These are phyloP conservation scores for Luffia ferchaultella DNA, from an alignment of 2,888 invertebrate genomes.

Conservation along the genomic window DNA sequence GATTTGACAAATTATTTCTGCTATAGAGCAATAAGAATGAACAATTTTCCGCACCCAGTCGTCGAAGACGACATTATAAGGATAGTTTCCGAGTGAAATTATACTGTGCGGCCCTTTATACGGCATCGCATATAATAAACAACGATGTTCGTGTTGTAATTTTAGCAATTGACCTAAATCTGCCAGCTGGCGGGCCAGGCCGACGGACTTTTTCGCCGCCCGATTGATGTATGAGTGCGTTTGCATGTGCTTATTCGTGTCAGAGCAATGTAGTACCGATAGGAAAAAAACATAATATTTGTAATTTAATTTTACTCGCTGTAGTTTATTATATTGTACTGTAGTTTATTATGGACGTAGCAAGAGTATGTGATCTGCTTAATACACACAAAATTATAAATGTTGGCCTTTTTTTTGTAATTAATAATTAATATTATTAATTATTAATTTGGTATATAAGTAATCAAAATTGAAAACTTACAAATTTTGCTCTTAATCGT, in stretches of 20 bases:
- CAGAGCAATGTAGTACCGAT: not conserved
- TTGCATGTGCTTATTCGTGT: not conserved
- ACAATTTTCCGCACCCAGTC: too few species aligned
- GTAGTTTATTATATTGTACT: not conserved
- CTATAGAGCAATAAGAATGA: too few species aligned
- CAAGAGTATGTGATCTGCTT: too few species aligned
- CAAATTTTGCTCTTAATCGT: too few species aligned
- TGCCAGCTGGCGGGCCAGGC: constrained; percentile 41
- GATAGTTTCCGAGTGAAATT: not conserved
- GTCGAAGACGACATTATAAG: not conserved
- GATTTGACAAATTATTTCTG: too few species aligned
- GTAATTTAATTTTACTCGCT: too few species aligned
- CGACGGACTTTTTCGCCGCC: constrained; percentile 29
- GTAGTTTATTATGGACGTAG: not conserved
- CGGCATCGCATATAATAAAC: constrained; percentile 1
- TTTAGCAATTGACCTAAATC: constrained; percentile 59
- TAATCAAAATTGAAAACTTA: too few species aligned
- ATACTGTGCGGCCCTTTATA: not conserved
- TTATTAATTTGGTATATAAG: too few species aligned
- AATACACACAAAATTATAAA: too few species aligned
- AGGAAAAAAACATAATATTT: too few species aligned
- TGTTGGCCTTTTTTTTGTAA: too few species aligned
- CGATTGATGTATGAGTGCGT: constrained; percentile 16
- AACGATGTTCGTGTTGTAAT: constrained; percentile 29
- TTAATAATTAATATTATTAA: too few species aligned